Conservation (phyloP, 2,888 invertebrate species). For the Rhamnusium bicolor region DNA sequence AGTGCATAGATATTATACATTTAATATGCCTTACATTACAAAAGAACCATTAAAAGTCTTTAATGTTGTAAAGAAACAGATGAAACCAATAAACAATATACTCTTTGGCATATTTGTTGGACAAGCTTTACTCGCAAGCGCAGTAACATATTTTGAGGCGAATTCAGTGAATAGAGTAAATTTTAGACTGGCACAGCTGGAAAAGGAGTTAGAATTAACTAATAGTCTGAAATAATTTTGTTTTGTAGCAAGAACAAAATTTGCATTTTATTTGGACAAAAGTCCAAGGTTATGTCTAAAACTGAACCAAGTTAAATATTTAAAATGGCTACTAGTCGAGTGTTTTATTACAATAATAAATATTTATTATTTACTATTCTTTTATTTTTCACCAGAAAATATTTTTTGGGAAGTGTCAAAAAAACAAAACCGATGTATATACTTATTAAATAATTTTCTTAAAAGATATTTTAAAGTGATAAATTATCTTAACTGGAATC, state of each 20-base stretch:
- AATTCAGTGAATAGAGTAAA: conserved; percentile 71
- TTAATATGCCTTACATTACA: conserved; percentile 77
- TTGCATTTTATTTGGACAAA: not conserved
- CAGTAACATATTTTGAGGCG: conserved; percentile 78
- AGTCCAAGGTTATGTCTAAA: not conserved
- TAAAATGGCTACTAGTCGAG: not conserved
- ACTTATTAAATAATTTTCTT: too few species aligned
- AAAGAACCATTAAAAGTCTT: conserved; percentile 74
- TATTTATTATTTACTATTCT: not conserved
- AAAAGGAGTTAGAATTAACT: not conserved
- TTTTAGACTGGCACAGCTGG: conserved; percentile 62
- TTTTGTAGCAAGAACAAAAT: too few species aligned
- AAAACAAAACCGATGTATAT: too few species aligned
- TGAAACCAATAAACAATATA: conserved; percentile 73
- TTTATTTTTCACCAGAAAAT: too few species aligned
- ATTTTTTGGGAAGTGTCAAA: too few species aligned
- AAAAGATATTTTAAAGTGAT: too few species aligned
- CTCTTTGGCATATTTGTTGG: conserved; percentile 71
- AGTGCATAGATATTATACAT: conserved; percentile 77
- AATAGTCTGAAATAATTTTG: not conserved
- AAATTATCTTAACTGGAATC: too few species aligned
- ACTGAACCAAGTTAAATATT: not conserved
- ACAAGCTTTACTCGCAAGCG: conserved; percentile 74
- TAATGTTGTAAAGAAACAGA: conserved; percentile 72
- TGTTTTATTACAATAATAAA: not conserved